Evolutionary conservation across 2,113 vertebrate genomes (phyloP).

Genomic region (Antechinus stuartii): DNA sequence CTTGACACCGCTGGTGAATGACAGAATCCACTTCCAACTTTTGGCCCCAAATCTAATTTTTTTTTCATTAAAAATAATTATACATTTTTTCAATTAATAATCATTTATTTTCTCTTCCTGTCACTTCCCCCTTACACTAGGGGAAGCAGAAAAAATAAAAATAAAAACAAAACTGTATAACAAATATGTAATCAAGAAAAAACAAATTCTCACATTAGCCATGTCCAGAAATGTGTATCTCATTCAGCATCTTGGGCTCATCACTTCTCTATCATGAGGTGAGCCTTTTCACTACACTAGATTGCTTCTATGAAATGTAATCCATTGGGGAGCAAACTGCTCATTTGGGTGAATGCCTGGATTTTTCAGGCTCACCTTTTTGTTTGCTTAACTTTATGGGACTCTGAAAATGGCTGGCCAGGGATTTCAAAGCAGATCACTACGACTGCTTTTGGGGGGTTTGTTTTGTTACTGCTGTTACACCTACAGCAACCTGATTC

Average conservation of each 20-base stretch:
- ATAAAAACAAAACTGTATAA: not conserved
- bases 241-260: not conserved
- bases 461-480: constrained; percentile 4
- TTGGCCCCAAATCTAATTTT: not conserved
- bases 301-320: not conserved
- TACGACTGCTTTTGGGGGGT: not conserved
- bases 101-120: not conserved
- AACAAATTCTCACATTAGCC: not conserved
- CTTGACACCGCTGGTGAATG: not conserved
- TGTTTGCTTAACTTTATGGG: constrained; percentile 7
- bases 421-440: not conserved
- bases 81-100: not conserved
- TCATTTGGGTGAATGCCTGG: not conserved
- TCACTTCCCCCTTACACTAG: not conserved
- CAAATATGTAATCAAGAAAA: not conserved
- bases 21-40: not conserved
- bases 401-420: not conserved
- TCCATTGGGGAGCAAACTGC: not conserved
- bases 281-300: not conserved
- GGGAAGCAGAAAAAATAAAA: not conserved
- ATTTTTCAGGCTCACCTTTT: constrained; percentile 1
- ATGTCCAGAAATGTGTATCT: not conserved
- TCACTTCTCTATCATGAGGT: not conserved
- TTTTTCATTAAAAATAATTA: not conserved
- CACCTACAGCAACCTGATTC: not conserved